Evolutionary conservation across 2,888 invertebrate species (phyloP).

Genomic region (Drosophila flavopinicola): DNA sequence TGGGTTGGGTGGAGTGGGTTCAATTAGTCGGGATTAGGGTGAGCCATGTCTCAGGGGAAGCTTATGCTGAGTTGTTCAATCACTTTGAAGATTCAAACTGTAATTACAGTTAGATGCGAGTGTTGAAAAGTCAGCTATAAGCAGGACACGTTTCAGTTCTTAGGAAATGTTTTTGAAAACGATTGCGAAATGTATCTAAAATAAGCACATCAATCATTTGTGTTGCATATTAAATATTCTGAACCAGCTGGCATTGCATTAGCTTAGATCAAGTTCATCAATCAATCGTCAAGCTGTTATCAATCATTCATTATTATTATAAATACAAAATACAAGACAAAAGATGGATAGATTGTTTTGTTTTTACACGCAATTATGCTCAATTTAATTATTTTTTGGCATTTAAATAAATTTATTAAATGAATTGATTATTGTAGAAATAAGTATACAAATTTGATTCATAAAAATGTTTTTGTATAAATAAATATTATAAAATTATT

Average conservation of each 20-base stretch:
- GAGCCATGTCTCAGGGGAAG: not conserved
- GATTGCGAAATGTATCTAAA: constrained; percentile 3
- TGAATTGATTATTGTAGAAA: no score
- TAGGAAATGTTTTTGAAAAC: constrained; percentile 1
- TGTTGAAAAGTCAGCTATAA: not conserved
- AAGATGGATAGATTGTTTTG: no score
- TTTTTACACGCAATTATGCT: no score
- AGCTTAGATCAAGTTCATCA: constrained; percentile 34
- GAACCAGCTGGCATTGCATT: constrained; percentile 22
- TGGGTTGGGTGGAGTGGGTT: constrained; percentile 7
- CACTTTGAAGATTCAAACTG: constrained; percentile 13
- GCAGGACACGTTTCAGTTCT: not conserved
- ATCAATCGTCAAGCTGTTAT: constrained; percentile 45
- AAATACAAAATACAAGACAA: no score
- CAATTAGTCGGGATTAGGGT: constrained; percentile 23
- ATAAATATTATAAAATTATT: no score
- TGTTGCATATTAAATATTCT: constrained; percentile 15
- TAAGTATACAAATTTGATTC: no score
- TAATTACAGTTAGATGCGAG: no score
- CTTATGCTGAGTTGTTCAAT: not conserved
- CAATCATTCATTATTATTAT: constrained; percentile 32
- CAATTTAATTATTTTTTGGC: no score
- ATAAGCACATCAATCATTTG: constrained; percentile 28
- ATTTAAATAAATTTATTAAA: no score
- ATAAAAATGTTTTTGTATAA: no score